These are phyloP conservation scores for Bombus superbus DNA, from an alignment of 1,140 invertebrate species.

Conservation along the genomic window DNA sequence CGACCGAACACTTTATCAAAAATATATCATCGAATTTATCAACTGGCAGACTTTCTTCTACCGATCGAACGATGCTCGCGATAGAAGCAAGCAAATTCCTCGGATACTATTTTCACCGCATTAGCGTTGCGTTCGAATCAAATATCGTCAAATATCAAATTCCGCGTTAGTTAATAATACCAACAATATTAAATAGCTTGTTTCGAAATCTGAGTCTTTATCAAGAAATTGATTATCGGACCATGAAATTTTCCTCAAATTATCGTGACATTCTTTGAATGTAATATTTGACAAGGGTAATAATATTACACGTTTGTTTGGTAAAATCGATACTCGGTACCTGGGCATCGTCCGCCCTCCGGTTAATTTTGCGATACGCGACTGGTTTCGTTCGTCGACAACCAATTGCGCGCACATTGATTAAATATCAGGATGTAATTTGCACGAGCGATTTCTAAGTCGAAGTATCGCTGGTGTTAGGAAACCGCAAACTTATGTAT, in stretches of 20 bases:
- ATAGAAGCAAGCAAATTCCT: background rate
- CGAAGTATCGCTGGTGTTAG: conserved; percentile 61
- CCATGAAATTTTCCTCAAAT: background rate
- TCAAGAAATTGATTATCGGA: background rate
- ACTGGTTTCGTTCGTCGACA: background rate
- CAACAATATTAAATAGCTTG: too few relatives aligned
- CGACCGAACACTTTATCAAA: background rate
- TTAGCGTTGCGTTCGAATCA: too few relatives aligned
- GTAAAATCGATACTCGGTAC: background rate
- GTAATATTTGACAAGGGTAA: background rate
- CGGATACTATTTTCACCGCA: too few relatives aligned
- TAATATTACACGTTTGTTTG: background rate
- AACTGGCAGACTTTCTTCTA: background rate
- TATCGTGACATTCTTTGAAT: background rate
- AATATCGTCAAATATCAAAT: too few relatives aligned
- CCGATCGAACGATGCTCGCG: background rate
- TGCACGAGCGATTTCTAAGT: conserved; percentile 62
- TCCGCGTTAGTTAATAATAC: too few relatives aligned
- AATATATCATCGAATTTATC: background rate
- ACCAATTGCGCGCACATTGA: conserved; percentile 37
- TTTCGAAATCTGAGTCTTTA: background rate
- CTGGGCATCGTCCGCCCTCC: background rate
- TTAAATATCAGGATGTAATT: conserved; percentile 54
- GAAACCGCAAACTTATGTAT: conserved; percentile 70
- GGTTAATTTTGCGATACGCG: background rate